Evolutionary conservation across 2,888 invertebrate genomes (phyloP), one percentile per base, ranked within the genome.

Genomic region (Mythimna lalbum): DNA sequence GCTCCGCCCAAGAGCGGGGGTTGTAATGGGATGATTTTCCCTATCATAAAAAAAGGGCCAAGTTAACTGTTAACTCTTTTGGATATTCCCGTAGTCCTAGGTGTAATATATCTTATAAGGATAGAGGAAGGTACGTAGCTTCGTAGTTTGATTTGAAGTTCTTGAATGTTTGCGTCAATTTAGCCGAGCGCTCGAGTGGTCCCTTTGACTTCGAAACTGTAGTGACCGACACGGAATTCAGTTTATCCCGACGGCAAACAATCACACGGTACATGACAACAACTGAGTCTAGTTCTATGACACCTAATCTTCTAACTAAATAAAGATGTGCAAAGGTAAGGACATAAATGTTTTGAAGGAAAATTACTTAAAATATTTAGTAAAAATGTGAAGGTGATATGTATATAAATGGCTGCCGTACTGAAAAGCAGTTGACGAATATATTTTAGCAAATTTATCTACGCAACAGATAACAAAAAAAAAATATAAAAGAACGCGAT

Each of bases 341-440:
- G 4, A 6, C 12, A 14, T 53, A 21, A 31, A 31, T 49, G n/a
- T 21, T 17, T 21, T 17, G 21, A 31, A 2, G 4, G 47, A 14
- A 31, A n/a, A 7, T 27, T 27, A 27, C 27, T 0, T 1, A 12
- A 4, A 4, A 47, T 27, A 39, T 43, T 23, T 17, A n/a, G 21
- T 5, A 27, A 31, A 63, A 7, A 14, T 50, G 21, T 69, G 50
- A 4, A 27, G 27, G 4, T 27, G 27, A 27, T 27, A 27, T 3
- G 27, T 27, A 27, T 27, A 4, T 95, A 95, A 89, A 95, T 95
- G 47, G 95, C 95, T 21, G 95, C 94, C 93, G 93, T 92, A 81
- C 95, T 96, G 36, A 95, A 95, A 63, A 95, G 88, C 63, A 95
- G 90, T 89, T 95, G 95, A 95, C 4, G 95, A 92, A 88, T 95